A percentile compares a stretch with the other conserved stretches of the same genome.
Conservation (phyloP, 2,113 vertebrate species). For the Prietella phreatophila region DNA sequence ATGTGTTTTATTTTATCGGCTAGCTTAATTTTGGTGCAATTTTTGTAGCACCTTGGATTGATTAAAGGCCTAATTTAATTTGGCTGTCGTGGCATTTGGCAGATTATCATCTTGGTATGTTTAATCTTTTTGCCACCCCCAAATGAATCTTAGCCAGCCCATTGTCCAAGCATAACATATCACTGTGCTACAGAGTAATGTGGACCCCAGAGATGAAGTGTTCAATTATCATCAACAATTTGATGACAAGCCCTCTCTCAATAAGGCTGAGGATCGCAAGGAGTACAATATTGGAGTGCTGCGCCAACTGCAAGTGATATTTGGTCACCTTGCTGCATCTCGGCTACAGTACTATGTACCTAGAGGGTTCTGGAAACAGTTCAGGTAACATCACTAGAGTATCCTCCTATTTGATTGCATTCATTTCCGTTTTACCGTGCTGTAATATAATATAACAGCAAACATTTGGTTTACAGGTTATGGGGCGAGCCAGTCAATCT, state of each 20-base stretch:
- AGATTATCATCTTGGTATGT: not conserved
- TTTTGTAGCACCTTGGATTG: not conserved
- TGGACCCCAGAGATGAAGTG: conserved; percentile 94
- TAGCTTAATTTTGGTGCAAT: not conserved
- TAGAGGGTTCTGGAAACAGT: conserved; percentile 98
- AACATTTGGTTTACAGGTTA: conserved; percentile 72
- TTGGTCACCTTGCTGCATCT: conserved; percentile 94
- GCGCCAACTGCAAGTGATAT: conserved; percentile 96
- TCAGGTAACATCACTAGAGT: conserved; percentile 74
- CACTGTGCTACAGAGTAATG: conserved; percentile 82
- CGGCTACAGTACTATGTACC: conserved; percentile 96
- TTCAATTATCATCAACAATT: conserved; percentile 96
- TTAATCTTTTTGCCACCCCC: not conserved
- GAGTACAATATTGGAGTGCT: conserved; percentile 98
- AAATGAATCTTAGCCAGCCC: not conserved
- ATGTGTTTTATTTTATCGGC: not conserved
- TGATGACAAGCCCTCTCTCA: conserved; percentile 90
- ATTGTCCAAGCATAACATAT: conserved; percentile 24
- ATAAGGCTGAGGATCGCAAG: conserved; percentile 95
- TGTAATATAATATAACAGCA: not conserved
- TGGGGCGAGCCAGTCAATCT: conserved; percentile 98
- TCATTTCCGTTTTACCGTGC: not conserved
- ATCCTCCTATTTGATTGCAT: not conserved
- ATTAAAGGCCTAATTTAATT: not conserved
- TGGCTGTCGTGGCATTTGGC: not conserved